Evolutionary conservation across 1,140 invertebrate genomes (phyloP), one percentile per base, ranked within the genome.

Genomic region (Drosophila takahashii): DNA sequence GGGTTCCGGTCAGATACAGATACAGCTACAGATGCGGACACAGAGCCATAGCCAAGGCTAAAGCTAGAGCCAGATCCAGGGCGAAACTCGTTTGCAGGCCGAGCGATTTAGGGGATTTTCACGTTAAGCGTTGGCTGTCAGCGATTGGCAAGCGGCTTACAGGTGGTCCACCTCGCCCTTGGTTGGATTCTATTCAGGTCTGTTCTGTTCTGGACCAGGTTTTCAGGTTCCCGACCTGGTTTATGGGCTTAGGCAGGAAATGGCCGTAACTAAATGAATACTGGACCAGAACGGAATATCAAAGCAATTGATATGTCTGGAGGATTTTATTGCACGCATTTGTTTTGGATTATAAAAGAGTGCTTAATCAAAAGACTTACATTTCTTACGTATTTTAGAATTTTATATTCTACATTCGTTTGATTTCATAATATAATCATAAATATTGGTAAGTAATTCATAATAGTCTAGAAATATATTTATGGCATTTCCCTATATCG

Each of bases 121-220:
- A 62, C 65, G 75, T 67, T 86, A 86, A 86, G 83, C 83, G 79
- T 58, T 72, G 70, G 65, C 79, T 86, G 79, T 86, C 84, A 86
- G 75, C 84, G 84, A 75, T 86, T 85, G 81, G 81, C 83, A 85
- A 83, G 78, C 70, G 79, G 81, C 84, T 86, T 89, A 89, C 84
- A 86, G 84, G 83, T 87, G 81, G 84, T 71, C 65, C 60, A 26
- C 60, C 66, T 45, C 34, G 22, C 45, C 45, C 60, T 44, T 34
- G 64, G 48, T 16, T n/a, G 62, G 52, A 45, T 15, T 34, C 39
- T 15, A 9, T 32, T 29, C 22, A 2, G 22, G 22, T 22, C 22
- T 22, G 22, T 37, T 54, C 26, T 29, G 9, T 36, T 64, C 47
- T 34, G 48, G 48, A 27, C 67, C 48, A 51, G 37, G 47, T 47